These are phyloP conservation scores for Chloropsis cyanopogon DNA, from an alignment of 2,113 vertebrate species.

Conservation along the genomic window DNA sequence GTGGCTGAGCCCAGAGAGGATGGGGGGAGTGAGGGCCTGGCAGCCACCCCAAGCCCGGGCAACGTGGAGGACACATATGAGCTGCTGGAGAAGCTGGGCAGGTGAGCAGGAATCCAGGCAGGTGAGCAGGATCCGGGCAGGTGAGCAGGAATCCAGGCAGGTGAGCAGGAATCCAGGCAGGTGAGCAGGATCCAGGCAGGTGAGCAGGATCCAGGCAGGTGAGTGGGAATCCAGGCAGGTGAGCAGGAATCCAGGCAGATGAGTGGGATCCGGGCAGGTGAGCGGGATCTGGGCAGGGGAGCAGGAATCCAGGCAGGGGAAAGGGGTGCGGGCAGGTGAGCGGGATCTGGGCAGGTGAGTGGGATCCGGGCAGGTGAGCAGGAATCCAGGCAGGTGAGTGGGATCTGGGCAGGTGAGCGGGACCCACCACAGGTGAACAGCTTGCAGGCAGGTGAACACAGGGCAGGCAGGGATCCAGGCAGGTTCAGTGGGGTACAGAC, in stretches of 20 bases:
- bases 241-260: neutral
- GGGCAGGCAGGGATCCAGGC: neutral
- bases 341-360: too few species aligned
- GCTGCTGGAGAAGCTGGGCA: slow-evolving; percentile 72
- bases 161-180: neutral
- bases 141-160: neutral
- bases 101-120: neutral
- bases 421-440: too few species aligned
- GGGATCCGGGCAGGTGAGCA: too few species aligned
- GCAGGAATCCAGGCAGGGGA: too few species aligned
- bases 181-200: neutral
- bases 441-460: neutral
- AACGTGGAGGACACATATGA: slow-evolving; percentile 84
- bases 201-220: neutral
- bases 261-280: too few species aligned
- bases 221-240: neutral
- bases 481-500: neutral
- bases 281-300: too few species aligned
- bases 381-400: too few species aligned
- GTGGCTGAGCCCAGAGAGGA: neutral
- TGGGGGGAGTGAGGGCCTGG: neutral
- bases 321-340: too few species aligned
- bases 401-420: too few species aligned
- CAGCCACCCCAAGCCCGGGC: slow-evolving; percentile 46
- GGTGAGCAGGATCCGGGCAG: neutral